These are phyloP conservation scores for Ceratotherium simum DNA, from an alignment of 2,113 vertebrate species.

Conservation along the genomic window DNA sequence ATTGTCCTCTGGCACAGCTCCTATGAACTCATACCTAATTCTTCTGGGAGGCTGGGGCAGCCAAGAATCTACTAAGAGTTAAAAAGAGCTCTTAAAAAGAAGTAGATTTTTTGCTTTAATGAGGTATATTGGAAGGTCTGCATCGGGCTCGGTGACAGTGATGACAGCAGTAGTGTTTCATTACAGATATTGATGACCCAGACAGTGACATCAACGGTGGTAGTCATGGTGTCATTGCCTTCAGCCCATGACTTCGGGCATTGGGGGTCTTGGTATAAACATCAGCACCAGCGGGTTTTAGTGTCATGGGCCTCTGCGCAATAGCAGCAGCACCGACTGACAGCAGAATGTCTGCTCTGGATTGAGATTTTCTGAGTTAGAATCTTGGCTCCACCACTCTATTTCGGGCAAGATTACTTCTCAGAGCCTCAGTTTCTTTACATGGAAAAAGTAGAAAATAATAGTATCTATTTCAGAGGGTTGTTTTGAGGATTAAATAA, in stretches of 20 bases:
- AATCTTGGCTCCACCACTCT: background rate
- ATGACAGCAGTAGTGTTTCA: background rate
- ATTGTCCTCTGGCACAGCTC: background rate
- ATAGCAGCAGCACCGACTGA: background rate
- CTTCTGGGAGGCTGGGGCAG: background rate
- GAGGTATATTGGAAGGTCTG: background rate
- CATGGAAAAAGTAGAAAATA: background rate
- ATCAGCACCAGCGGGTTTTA: background rate
- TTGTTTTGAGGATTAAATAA: background rate
- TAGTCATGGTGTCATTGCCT: background rate
- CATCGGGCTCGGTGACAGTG: background rate
- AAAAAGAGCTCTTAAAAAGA: background rate
- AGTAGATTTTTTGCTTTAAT: background rate
- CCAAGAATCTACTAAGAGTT: conserved; percentile 3
- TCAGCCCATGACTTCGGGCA: background rate
- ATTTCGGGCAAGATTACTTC: conserved; percentile 9
- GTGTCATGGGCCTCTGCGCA: background rate
- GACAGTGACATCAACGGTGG: background rate
- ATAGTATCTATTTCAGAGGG: background rate
- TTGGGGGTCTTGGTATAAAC: background rate
- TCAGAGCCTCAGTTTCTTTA: background rate
- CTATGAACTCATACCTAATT: background rate
- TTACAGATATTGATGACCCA: background rate
- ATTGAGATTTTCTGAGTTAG: background rate
- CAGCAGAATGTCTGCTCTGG: background rate